A percentile compares a stretch with the other conserved stretches of the same genome.
phyloP scores from a whole-genome alignment of 2,888 invertebrate species.

The Hypena proboscidalis region DNA sequence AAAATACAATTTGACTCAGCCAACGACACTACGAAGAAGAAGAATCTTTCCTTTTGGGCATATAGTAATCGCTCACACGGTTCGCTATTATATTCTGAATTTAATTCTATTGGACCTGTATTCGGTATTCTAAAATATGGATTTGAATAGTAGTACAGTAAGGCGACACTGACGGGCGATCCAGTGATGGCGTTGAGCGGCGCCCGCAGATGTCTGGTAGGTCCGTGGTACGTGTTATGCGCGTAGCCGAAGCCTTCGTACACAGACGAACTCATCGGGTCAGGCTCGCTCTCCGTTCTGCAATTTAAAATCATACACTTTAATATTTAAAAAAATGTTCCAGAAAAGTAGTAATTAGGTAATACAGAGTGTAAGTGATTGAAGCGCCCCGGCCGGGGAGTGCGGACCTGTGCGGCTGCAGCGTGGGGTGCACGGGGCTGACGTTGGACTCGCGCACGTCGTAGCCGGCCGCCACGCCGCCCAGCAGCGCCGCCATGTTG shows the following conservation, averaged over 20 bases:
- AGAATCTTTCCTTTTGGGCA: too few species aligned
- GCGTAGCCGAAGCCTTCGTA: constrained; percentile 85
- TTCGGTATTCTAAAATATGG: too few species aligned
- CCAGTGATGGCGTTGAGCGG: constrained; percentile 84
- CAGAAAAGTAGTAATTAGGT: too few species aligned
- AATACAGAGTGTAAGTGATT: too few species aligned
- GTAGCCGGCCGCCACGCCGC: constrained; percentile 96
- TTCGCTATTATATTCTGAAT: too few species aligned
- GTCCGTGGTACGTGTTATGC: constrained; percentile 97
- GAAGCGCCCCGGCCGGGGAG: too few species aligned
- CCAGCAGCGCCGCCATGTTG: constrained; percentile 96
- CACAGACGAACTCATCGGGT: constrained; percentile 58
- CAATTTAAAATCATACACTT: too few species aligned
- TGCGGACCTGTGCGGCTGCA: constrained; percentile 88
- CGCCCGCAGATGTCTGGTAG: constrained; percentile 90
- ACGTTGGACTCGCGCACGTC: constrained; percentile 96
- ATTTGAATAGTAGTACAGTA: neutral
- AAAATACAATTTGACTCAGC: too few species aligned
- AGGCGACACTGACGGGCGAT: constrained; percentile 72
- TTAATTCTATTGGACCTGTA: too few species aligned
- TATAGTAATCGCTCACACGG: too few species aligned
- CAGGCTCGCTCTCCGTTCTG: constrained; percentile 69
- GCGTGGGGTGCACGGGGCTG: constrained; percentile 91
- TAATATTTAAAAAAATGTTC: too few species aligned
- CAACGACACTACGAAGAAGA: too few species aligned